Evolutionary conservation across 1,140 invertebrate species (phyloP), one percentile per base, ranked within the genome.

Genomic region (Aethina tumida): DNA sequence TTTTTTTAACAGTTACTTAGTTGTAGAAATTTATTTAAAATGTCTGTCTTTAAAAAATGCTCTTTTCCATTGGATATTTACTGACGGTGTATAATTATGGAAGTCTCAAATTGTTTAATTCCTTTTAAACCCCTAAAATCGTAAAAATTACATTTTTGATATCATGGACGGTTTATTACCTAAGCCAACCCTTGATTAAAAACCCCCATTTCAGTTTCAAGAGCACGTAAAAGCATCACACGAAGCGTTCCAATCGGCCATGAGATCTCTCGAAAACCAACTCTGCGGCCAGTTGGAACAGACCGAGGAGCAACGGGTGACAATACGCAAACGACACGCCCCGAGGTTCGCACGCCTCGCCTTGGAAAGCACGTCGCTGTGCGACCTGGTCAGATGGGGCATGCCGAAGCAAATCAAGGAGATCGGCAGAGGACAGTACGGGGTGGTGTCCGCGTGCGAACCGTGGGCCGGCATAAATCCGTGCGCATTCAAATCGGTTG

Each of bases 361-460:
- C 3, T 62, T 93, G 3, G 86, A 92, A 61, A 86, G 83, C 35
- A 87, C 81, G 1, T 90, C 86, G 0, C 75, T 91, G 53, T 79
- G 76, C 50, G 88, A 92, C 59, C 67, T 77, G 24, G 69, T 89
- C 2, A 64, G 79, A 39, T 79, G 79, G 62, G 86, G 87, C 1
- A 79, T 84, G 62, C 88, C 88, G 0, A 71, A 79, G 42, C 69
- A 83, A 28, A 80, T 78, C 2, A 71, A 77, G 44, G 88, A 93
- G 65, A 84, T 93, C 22, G 89, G 88, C 1, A 70, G 88, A 17
- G 89, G 89, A 1, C 88, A 93, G 56, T 94, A 92, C 63, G 90
- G 90, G 8, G 87, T 94, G n/a, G 89, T 93, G 6, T 93, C 85
- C 60, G 68, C 80, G 0, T 87, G 86, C 52, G 81, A 88, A 22